Evolutionary conservation across 2,113 vertebrate genomes (phyloP), one percentile per base, ranked within the genome.

Genomic region (Trichomycterus rosablanca): DNA sequence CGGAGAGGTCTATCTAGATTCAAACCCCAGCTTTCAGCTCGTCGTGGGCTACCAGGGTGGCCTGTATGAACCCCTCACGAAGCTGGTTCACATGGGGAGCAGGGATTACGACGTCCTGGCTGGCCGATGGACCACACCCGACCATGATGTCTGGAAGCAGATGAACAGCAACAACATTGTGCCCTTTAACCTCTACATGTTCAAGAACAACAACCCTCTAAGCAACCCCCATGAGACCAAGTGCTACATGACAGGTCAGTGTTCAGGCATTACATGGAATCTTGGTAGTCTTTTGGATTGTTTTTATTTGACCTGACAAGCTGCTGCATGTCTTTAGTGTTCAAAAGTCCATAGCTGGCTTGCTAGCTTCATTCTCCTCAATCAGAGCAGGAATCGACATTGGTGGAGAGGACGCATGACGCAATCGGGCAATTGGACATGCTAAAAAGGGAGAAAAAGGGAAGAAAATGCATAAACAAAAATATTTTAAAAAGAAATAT

Each of bases 171-270:
- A 83, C 83, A 93, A 87, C 77, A 87, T 97, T 7, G 87, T 94
- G 80, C 97, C 97, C 12, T 98, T 98, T 80, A 98, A 98, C 78
- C 79, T 99, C 63, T 99, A 99, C 68, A 96, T 98, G 95, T 99
- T 98, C 81, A 97, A 97, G 83, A 97, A 93, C 74, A 99, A 99
- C 86, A 97, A 98, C 54, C 97, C 97, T 7, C 88, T 98, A 69
- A 97, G 93, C 86, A 93, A 93, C 78, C 84, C 88, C n/a, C 90
- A 94, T 77, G 95, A 97, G 80, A 93, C 91, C 76, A 96, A 95
- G 74, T 97, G 96, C 79, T 99, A 97, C 84, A 97, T 99, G 95
- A 99, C 96, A 73, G 96, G 96, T 97, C 77, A 80, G 72, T 71
- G 49, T n/a, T 28, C 2, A 0, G 2, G 5, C 37, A 16, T 32